Evolutionary conservation across 2,888 invertebrate genomes (phyloP).

Genomic region (Anarsia innoxiella): DNA sequence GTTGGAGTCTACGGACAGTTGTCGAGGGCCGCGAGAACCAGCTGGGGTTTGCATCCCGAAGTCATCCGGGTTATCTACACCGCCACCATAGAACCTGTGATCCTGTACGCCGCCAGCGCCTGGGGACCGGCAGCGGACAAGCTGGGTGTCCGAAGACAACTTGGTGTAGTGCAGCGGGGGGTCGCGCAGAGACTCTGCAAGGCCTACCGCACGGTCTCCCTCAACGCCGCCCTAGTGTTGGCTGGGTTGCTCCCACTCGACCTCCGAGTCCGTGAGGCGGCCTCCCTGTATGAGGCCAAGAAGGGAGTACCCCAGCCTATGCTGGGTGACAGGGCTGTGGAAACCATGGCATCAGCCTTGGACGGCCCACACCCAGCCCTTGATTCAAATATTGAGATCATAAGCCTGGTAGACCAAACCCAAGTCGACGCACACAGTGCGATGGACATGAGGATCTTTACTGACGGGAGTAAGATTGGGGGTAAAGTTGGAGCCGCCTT

Average conservation of each 20-base stretch:
- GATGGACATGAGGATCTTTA: constrained; percentile 8
- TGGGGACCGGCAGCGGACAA: too few species aligned
- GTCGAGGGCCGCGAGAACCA: too few species aligned
- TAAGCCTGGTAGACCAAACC: constrained; percentile 1
- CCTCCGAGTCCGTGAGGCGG: constrained; percentile 12
- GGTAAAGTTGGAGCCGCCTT: constrained; percentile 12
- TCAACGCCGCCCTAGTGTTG: constrained; percentile 12
- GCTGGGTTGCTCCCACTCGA: constrained; percentile 12
- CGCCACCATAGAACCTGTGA: too few species aligned
- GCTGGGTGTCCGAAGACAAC: too few species aligned
- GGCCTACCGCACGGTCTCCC: constrained; percentile 15
- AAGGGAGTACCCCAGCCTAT: constrained; percentile 2
- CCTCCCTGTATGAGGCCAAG: constrained; percentile 17
- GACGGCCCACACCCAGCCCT: constrained; percentile 10
- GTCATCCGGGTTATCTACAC: too few species aligned
- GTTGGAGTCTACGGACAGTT: too few species aligned
- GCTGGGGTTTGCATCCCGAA: too few species aligned
- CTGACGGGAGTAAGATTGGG: constrained; percentile 17
- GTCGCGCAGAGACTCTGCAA: too few species aligned
- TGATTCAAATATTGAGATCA: not conserved
- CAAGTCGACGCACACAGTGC: not conserved
- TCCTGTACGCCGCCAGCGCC: too few species aligned
- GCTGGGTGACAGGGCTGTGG: constrained; percentile 17
- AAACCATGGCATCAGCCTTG: constrained; percentile 4
- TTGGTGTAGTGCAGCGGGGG: too few species aligned